phyloP scores from a whole-genome alignment of 2,888 invertebrate genomes.

The Strigamia transsilvanica region DNA sequence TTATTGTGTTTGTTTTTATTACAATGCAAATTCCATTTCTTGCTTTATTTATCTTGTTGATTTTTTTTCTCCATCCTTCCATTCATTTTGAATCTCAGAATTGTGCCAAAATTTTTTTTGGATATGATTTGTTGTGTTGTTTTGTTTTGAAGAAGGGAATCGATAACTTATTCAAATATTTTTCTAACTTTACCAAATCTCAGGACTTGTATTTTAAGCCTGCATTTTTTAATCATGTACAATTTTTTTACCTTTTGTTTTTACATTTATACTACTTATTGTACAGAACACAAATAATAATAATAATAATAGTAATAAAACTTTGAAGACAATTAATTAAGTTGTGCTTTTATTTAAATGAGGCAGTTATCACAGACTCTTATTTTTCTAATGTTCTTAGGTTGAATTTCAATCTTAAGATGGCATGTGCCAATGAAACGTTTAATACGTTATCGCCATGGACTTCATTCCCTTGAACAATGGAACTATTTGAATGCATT shows the following conservation, averaged over 20 bases:
- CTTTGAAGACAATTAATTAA: not conserved
- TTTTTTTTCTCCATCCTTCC: not conserved
- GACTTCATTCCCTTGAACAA: too few relatives aligned
- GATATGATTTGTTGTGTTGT: not conserved
- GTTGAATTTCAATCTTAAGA: too few relatives aligned
- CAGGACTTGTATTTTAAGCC: conserved; percentile 6
- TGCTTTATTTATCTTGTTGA: conserved; percentile 1
- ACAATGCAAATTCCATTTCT: not conserved
- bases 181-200: not conserved
- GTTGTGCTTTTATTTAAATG: too few relatives aligned
- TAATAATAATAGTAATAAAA: not conserved
- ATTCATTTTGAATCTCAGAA: not conserved
- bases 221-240: conserved; percentile 8
- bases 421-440: too few relatives aligned
- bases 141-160: not conserved
- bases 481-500: too few relatives aligned
- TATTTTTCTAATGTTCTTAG: too few relatives aligned
- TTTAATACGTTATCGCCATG: too few relatives aligned
- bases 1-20: not conserved
- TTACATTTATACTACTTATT: conserved; percentile 8
- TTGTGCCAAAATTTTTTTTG: not conserved
- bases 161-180: conserved; percentile 8
- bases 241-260: not conserved
- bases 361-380: too few relatives aligned
- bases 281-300: not conserved